Evolutionary conservation across 2,113 vertebrate genomes (phyloP), one percentile per base, ranked within the genome.

Genomic region (Pavo muticus): DNA sequence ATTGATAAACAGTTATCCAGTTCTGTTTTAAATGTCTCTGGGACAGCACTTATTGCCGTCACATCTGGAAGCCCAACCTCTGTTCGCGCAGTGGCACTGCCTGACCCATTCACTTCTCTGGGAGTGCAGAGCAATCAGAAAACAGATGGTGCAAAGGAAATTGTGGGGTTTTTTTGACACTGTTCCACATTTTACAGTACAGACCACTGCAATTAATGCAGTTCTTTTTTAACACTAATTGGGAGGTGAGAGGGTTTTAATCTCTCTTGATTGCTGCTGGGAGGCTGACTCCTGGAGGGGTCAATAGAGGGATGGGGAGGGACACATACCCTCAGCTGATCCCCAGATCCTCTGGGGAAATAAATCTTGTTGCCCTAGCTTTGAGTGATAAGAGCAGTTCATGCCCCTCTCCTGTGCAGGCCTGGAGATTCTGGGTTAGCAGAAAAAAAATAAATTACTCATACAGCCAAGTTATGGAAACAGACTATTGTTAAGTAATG

Each of bases 101-200:
- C 1, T 0, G 4, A 17, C 8, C 25, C 6, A 1, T 3, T 45
- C 2, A 1, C 19, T 84, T 40, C 3, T 3, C 44, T 82, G n/a
- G 7, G 30, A 6, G 3, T 52, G 19, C 23, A 0, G 2, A 65
- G 44, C 44, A 52, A 23, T 37, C 24, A 39, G 52, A 52, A 89
- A 61, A 64, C 35, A 65, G 16, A 4, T n/a, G 40, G 27, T 57
- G 27, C 32, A 37, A 69, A 52, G 39, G 73, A 74, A 87, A 82
- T 7, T 20, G 7, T 1, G 14, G 42, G 15, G 64, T 87, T 64
- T 44, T 65, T 54, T 29, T 54, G 84, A 44, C 11, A 24, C 17
- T 37, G 24, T 7, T 68, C 4, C 25, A 71, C 19, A 52, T 87
- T 79, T 75, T 45, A 39, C 16, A 64, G 1, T 60, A 71, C 13